A percentile compares a stretch with the other conserved stretches of the same genome.
Evolutionary conservation across 1,140 invertebrate species (phyloP).

Genomic region (Diplogasteroides magnus): DNA sequence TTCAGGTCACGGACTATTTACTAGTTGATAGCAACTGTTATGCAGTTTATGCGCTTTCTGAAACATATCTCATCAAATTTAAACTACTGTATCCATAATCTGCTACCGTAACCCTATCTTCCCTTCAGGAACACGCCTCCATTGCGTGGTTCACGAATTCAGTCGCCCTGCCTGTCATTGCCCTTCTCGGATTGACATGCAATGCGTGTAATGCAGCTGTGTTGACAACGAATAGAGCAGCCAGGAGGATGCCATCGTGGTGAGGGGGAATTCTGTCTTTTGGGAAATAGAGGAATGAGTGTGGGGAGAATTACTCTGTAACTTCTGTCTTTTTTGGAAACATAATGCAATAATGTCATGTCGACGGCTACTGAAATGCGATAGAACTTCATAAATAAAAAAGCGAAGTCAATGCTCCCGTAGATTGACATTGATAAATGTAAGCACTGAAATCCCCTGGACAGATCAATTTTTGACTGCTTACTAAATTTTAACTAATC

Average conservation of each 20-base stretch:
- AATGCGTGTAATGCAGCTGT: constrained; percentile 51
- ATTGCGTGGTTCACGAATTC: constrained; percentile 55
- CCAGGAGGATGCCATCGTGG: constrained; percentile 50
- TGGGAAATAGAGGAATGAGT: too few species aligned
- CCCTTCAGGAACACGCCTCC: constrained; percentile 38
- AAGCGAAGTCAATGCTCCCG: neutral
- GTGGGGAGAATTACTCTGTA: too few species aligned
- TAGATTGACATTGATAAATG: neutral
- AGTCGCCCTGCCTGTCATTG: constrained; percentile 42
- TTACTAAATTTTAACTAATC: too few species aligned
- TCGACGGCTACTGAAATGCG: neutral
- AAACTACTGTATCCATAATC: too few species aligned
- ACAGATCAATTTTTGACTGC: too few species aligned
- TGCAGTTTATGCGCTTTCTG: too few species aligned
- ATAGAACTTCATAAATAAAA: neutral
- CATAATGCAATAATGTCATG: neutral
- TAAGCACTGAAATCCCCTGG: neutral
- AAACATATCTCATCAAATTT: too few species aligned
- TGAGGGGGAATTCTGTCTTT: constrained; percentile 20
- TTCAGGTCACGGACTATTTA: too few species aligned
- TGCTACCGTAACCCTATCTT: too few species aligned
- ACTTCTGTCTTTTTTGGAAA: constrained; percentile 1
- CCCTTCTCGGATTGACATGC: constrained; percentile 45
- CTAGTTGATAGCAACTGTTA: too few species aligned
- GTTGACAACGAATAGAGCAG: constrained; percentile 42